Percentiles rank a stretch among this genome's conserved stretches.
phyloP scores from a whole-genome alignment of 2,888 invertebrate genomes.

The Hirtodrosophila trivittata region DNA sequence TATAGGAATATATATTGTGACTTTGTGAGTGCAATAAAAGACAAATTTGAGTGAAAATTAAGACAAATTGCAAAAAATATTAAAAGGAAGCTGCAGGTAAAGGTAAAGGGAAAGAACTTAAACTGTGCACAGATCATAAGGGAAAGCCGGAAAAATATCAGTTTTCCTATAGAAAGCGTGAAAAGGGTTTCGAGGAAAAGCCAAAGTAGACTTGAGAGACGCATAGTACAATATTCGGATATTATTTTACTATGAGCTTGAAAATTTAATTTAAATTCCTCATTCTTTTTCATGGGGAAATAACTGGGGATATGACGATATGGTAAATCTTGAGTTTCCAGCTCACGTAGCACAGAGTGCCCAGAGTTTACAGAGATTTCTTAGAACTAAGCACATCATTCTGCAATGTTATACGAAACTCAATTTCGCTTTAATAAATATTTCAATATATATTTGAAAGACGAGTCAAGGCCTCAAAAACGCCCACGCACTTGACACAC shows the following conservation, averaged over 20 bases:
- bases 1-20: too few relatives aligned
- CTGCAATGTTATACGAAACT: slow-evolving; percentile 29
- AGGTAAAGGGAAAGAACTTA: neutral
- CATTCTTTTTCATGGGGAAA: slow-evolving; percentile 3
- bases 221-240: too few relatives aligned
- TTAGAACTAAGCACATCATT: slow-evolving; percentile 13
- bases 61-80: slow-evolving; percentile 24
- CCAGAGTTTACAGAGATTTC: slow-evolving; percentile 1
- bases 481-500: slow-evolving; percentile 33
- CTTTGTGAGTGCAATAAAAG: slow-evolving; percentile 40
- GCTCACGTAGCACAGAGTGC: slow-evolving; percentile 9
- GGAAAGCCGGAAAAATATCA: too few relatives aligned
- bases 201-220: too few relatives aligned
- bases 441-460: slow-evolving; percentile 46
- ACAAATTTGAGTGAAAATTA: slow-evolving; percentile 50
- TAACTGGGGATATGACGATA: neutral
- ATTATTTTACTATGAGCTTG: neutral
- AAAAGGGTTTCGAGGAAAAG: too few relatives aligned
- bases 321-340: neutral
- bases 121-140: too few relatives aligned
- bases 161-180: too few relatives aligned
- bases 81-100: too few relatives aligned
- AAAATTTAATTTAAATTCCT: slow-evolving; percentile 23
- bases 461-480: slow-evolving; percentile 19
- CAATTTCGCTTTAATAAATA: slow-evolving; percentile 45